phyloP scores from a whole-genome alignment of 2,888 invertebrate genomes.

The Ditylenchus weischeri region DNA sequence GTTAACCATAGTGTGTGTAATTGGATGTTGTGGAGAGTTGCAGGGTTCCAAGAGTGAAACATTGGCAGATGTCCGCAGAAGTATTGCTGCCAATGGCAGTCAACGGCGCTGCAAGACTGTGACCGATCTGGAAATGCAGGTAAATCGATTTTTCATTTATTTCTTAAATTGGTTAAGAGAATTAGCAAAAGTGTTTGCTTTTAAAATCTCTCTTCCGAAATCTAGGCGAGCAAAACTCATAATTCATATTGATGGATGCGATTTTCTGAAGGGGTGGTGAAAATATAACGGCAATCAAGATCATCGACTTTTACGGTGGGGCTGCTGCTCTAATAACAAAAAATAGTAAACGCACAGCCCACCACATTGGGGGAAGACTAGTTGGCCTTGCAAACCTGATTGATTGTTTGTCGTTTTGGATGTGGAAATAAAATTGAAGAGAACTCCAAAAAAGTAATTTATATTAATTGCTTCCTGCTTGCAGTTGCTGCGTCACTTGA shows the following conservation, averaged over 20 bases:
- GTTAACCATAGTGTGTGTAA: slow-evolving; percentile 53
- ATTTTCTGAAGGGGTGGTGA: no score
- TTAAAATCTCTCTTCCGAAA: no score
- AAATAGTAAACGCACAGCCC: no score
- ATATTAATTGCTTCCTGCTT: slow-evolving; percentile 15
- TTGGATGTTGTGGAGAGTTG: slow-evolving; percentile 47
- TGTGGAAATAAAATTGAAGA: no score
- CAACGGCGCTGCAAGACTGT: slow-evolving; percentile 35
- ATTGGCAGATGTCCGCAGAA: slow-evolving; percentile 33
- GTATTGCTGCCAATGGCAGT: slow-evolving; percentile 24
- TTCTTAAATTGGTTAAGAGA: no score
- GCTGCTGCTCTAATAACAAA: no score
- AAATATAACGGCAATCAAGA: no score
- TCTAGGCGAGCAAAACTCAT: neutral
- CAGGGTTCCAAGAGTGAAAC: slow-evolving; percentile 23
- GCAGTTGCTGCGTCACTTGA: slow-evolving; percentile 55
- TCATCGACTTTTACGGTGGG: no score
- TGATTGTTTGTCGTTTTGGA: no score
- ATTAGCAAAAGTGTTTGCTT: no score
- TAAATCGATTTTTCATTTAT: slow-evolving; percentile 12
- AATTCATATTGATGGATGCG: neutral
- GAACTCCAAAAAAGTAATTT: neutral
- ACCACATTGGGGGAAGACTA: no score
- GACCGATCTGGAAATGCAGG: slow-evolving; percentile 41
- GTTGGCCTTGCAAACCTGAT: no score